Conservation (phyloP, 2,797 vertebrate genomes). For the Tadarida brasiliensis region DNA sequence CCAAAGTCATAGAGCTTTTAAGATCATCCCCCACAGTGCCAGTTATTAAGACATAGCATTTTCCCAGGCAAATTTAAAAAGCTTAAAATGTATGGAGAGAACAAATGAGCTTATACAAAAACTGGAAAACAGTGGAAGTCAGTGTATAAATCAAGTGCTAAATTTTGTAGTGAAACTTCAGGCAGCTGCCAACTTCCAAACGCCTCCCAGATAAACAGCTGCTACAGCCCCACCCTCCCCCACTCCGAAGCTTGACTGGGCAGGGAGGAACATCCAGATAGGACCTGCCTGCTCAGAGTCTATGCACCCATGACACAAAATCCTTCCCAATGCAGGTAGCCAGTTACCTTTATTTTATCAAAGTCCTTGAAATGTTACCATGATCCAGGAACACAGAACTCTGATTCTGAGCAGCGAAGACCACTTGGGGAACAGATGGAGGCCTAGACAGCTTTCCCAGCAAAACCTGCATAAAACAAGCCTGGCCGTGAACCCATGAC, state of each 20-base stretch:
- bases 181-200: not conserved
- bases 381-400: not conserved
- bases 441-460: not conserved
- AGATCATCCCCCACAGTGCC: not conserved
- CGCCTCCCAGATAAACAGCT: not conserved
- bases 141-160: not conserved
- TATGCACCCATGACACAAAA: not conserved
- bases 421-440: not conserved
- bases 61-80: not conserved
- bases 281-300: not conserved
- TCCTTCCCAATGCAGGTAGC: not conserved
- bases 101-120: not conserved
- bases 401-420: not conserved
- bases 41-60: not conserved
- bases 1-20: not conserved
- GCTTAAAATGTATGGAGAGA: not conserved
- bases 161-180: not conserved
- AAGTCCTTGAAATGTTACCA: not conserved
- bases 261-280: not conserved
- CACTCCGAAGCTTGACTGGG: not conserved
- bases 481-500: not conserved
- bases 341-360: not conserved
- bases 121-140: not conserved
- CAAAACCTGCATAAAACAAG: accelerated
- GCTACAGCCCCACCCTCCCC: not conserved